Percentiles rank a stretch among this genome's conserved stretches.
Conservation (phyloP, 2,113 vertebrate genomes). For the Pyrgilauda ruficollis region DNA sequence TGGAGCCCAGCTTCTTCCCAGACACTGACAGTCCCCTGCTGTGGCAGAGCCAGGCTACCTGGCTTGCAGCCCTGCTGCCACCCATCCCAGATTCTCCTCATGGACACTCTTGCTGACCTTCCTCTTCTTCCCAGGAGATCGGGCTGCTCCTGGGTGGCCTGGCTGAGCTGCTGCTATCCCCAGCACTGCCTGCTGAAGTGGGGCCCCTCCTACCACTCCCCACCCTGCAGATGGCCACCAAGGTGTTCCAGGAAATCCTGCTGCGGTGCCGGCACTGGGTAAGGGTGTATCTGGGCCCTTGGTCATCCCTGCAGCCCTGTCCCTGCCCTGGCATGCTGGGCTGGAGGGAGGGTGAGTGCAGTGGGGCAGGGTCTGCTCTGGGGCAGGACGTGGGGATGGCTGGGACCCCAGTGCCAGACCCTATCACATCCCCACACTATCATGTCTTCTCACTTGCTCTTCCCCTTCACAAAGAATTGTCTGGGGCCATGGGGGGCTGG, state of each 20-base stretch:
- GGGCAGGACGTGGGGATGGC: accelerated
- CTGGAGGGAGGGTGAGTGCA: accelerated
- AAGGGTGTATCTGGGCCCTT: neutral
- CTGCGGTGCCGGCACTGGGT: conserved; percentile 91
- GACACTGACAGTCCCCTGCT: neutral
- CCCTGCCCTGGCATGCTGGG: neutral
- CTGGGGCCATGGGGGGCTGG: neutral
- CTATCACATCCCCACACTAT: neutral
- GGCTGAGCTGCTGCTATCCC: conserved; percentile 71
- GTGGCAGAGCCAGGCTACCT: neutral
- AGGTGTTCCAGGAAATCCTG: conserved; percentile 83
- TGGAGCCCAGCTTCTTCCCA: neutral
- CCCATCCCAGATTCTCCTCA: neutral
- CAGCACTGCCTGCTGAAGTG: neutral
- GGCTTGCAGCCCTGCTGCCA: neutral
- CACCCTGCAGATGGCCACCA: conserved; percentile 69
- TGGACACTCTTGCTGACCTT: neutral
- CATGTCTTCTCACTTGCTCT: neutral
- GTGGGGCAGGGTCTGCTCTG: neutral
- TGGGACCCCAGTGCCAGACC: neutral
- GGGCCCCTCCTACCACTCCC: conserved; percentile 46
- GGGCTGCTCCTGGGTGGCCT: conserved; percentile 79
- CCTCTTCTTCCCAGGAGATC: conserved; percentile 66
- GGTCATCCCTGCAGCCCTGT: neutral
- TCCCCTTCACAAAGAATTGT: neutral